Percentiles rank a stretch among this genome's conserved stretches.
These are phyloP conservation scores for Carterocephalus palaemon DNA, from an alignment of 2,888 invertebrate species.

Conservation along the genomic window DNA sequence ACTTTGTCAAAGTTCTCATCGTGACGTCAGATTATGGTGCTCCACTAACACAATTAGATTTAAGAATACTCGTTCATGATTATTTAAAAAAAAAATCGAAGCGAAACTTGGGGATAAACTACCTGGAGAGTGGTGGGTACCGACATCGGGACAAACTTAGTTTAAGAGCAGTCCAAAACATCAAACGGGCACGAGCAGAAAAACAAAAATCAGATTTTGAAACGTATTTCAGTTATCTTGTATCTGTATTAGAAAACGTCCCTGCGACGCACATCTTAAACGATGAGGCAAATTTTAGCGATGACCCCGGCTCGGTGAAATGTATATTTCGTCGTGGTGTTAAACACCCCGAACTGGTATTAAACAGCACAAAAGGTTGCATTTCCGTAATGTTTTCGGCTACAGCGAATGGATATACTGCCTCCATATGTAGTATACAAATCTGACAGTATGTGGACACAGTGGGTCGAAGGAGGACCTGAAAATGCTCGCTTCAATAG, in stretches of 20 bases:
- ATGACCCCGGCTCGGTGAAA: constrained; percentile 29
- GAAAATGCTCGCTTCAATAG: too few species aligned
- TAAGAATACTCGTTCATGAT: constrained; percentile 26
- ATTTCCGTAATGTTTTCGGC: constrained; percentile 30
- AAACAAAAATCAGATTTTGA: constrained; percentile 25
- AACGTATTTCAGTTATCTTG: constrained; percentile 28
- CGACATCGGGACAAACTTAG: constrained; percentile 25
- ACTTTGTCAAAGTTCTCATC: constrained; percentile 18
- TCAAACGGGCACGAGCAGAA: constrained; percentile 27
- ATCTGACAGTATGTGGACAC: too few species aligned
- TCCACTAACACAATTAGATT: constrained; percentile 26
- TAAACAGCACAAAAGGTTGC: constrained; percentile 26
- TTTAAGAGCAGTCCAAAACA: constrained; percentile 27
- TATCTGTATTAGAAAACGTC: constrained; percentile 1
- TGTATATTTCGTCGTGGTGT: constrained; percentile 26
- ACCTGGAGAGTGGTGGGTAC: constrained; percentile 27
- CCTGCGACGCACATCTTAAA: constrained; percentile 27
- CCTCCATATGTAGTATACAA: too few species aligned
- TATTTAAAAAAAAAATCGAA: constrained; percentile 29
- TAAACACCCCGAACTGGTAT: constrained; percentile 28
- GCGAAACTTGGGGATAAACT: constrained; percentile 27
- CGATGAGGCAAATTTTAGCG: constrained; percentile 32
- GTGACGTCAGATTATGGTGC: constrained; percentile 21
- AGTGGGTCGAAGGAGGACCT: too few species aligned
- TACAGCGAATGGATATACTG: too few species aligned